These are phyloP conservation scores for Acinonyx jubatus DNA, from an alignment of 2,113 vertebrate species.

Conservation along the genomic window DNA sequence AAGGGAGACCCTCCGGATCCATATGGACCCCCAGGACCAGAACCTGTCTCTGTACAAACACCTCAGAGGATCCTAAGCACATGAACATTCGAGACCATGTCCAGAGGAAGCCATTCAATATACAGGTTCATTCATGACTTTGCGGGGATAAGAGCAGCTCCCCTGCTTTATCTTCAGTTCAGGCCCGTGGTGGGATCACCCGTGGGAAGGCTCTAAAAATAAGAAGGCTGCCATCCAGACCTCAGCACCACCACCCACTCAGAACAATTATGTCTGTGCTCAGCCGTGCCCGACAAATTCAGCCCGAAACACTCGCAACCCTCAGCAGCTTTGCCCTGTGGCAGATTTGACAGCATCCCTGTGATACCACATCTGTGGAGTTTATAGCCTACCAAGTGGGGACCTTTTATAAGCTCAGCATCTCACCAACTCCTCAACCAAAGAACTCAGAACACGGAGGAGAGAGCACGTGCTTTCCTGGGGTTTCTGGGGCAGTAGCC, in stretches of 20 bases:
- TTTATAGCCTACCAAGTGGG: background rate
- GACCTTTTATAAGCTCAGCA: background rate
- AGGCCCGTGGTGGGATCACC: background rate
- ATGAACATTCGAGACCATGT: accelerated
- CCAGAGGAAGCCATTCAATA: background rate
- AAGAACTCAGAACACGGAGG: background rate
- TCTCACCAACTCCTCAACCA: background rate
- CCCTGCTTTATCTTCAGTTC: background rate
- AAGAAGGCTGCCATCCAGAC: background rate
- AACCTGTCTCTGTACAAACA: background rate
- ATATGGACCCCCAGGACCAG: background rate
- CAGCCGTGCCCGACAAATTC: accelerated
- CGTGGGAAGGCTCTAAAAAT: background rate
- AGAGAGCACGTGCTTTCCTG: background rate
- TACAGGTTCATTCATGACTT: accelerated
- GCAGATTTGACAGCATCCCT: background rate
- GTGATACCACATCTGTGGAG: accelerated
- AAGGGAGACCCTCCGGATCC: background rate
- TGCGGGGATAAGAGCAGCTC: too few relatives aligned
- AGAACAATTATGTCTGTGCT: background rate
- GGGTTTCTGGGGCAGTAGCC: background rate
- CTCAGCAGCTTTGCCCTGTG: background rate
- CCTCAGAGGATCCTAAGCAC: background rate
- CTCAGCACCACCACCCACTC: background rate
- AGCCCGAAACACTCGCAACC: background rate